Conservation (phyloP, 2,888 invertebrate genomes). For the Cyaniris semiargus region DNA sequence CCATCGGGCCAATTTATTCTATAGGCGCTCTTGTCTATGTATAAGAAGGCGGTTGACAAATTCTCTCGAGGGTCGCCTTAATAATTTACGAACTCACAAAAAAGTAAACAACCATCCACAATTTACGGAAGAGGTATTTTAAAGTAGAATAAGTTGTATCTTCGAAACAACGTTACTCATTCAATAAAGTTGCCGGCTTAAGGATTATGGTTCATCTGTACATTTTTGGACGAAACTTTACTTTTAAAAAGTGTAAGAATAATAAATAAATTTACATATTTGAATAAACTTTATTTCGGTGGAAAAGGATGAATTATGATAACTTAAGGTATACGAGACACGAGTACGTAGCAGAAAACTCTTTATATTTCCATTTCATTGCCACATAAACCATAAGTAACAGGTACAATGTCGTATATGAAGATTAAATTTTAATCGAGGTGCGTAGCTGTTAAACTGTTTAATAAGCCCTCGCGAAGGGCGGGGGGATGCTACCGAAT, state of each 20-base stretch:
- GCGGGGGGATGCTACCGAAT: conserved; percentile 77
- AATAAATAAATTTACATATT: background rate
- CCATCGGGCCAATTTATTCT: conserved; percentile 62
- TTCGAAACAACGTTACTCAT: conserved; percentile 34
- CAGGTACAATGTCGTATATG: background rate
- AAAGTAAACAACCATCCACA: conserved; percentile 44
- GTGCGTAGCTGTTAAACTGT: conserved; percentile 60
- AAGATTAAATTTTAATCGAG: conserved; percentile 14
- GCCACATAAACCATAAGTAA: conserved; percentile 3
- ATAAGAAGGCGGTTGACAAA: conserved; percentile 61
- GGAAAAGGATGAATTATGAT: too few species aligned
- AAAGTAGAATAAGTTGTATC: conserved; percentile 33
- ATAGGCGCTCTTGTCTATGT: conserved; percentile 60
- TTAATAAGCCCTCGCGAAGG: conserved; percentile 73
- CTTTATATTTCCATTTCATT: background rate
- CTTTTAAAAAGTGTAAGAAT: background rate
- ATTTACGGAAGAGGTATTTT: conserved; percentile 39
- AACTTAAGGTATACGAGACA: too few species aligned
- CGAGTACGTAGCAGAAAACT: background rate
- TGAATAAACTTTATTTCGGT: too few species aligned
- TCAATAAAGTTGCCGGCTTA: background rate
- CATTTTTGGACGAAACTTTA: background rate
- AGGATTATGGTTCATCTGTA: conserved; percentile 25
- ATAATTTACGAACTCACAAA: conserved; percentile 58
- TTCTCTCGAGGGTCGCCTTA: conserved; percentile 54